Percentiles rank a stretch among this genome's conserved stretches.
Evolutionary conservation across 2,888 invertebrate species (phyloP).

Genomic region (Leptopilina drosophilae): DNA sequence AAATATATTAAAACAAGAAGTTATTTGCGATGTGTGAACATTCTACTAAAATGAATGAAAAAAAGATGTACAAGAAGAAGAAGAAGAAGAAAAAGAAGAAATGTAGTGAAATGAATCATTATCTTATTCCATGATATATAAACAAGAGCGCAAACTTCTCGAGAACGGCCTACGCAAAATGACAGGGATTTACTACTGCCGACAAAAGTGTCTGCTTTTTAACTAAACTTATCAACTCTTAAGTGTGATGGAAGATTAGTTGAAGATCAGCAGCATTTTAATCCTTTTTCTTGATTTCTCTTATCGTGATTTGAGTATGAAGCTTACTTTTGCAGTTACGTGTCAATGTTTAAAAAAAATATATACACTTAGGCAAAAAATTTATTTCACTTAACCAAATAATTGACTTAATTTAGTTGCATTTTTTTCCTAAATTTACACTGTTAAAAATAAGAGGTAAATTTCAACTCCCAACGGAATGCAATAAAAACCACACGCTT

Average conservation of each 20-base stretch:
- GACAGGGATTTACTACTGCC: slow-evolving; percentile 23
- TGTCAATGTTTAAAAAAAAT: not conserved
- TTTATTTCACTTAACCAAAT: too few relatives aligned
- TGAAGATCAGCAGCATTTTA: slow-evolving; percentile 9
- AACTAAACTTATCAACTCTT: slow-evolving; percentile 13
- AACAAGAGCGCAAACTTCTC: slow-evolving; percentile 20
- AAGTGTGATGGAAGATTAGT: slow-evolving; percentile 35
- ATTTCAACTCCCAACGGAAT: too few relatives aligned
- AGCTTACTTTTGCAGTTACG: slow-evolving; percentile 17
- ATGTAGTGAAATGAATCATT: not conserved
- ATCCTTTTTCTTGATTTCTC: not conserved
- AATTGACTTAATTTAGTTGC: too few relatives aligned
- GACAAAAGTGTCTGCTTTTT: slow-evolving; percentile 27
- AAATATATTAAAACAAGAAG: slow-evolving; percentile 1
- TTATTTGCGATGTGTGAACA: slow-evolving; percentile 12
- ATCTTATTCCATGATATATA: slow-evolving; percentile 1
- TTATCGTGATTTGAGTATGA: not conserved
- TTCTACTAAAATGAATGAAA: not conserved
- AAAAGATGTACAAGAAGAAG: too few relatives aligned
- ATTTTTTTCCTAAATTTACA: too few relatives aligned
- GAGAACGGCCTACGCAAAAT: slow-evolving; percentile 31
- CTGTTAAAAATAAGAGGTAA: too few relatives aligned
- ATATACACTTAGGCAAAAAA: too few relatives aligned
- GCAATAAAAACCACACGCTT: too few relatives aligned
- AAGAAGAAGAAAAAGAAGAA: too few relatives aligned